A percentile compares a stretch with the other conserved stretches of the same genome.
These are phyloP conservation scores for Notospermus geniculatus DNA, from an alignment of 1,140 invertebrate species.

Conservation along the genomic window DNA sequence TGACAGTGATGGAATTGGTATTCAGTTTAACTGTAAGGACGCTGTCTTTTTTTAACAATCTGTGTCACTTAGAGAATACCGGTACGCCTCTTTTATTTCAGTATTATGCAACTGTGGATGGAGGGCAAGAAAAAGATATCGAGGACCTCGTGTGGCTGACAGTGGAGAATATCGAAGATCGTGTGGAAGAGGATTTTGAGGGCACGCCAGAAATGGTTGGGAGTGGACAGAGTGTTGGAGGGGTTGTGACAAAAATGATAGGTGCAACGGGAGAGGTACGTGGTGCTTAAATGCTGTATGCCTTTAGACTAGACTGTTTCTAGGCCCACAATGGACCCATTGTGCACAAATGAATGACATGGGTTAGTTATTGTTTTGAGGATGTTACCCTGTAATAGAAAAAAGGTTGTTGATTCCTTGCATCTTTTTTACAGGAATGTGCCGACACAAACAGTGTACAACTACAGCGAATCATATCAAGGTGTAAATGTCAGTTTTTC, in stretches of 20 bases:
- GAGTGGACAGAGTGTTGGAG: slow-evolving; percentile 93
- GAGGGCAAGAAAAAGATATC: slow-evolving; percentile 70
- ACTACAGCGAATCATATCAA: slow-evolving; percentile 91
- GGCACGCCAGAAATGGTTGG: slow-evolving; percentile 88
- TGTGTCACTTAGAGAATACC: not conserved
- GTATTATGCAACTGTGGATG: slow-evolving; percentile 95
- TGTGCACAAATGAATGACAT: too few species aligned
- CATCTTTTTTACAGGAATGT: slow-evolving; percentile 7
- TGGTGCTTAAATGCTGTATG: too few species aligned
- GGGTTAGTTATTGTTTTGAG: too few species aligned
- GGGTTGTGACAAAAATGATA: slow-evolving; percentile 61
- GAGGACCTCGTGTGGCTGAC: slow-evolving; percentile 96
- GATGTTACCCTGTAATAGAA: slow-evolving; percentile 10
- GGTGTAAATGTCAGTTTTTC: slow-evolving; percentile 97
- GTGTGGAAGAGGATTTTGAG: slow-evolving; percentile 69
- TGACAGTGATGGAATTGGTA: too few species aligned
- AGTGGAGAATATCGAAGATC: slow-evolving; percentile 87
- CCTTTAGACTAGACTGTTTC: too few species aligned
- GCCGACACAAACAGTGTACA: slow-evolving; percentile 56
- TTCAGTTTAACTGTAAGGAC: too few species aligned
- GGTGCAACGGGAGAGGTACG: too few species aligned
- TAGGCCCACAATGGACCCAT: too few species aligned
- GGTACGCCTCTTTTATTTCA: slow-evolving; percentile 25
- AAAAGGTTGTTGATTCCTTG: too few species aligned
- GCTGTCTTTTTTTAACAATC: too few species aligned